Conservation (phyloP, 2,888 invertebrate genomes). For the Pharmacophagus antenor region DNA sequence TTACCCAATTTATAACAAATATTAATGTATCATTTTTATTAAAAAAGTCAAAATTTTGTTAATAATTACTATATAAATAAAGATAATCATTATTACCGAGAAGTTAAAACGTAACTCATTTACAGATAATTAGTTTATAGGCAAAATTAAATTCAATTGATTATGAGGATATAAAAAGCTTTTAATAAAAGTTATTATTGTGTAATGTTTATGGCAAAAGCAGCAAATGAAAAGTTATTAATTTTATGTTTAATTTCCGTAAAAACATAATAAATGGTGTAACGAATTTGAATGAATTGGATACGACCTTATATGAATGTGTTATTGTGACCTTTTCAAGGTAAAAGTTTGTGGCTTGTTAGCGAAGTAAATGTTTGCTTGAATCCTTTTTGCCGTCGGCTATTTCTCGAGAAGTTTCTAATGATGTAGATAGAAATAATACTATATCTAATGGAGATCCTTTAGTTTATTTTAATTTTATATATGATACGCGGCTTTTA, state of each 20-base stretch:
- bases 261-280: neutral
- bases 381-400: constrained; percentile 26
- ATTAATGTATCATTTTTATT: no score
- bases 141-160: no score
- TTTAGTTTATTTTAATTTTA: neutral
- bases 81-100: no score
- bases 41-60: no score
- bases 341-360: constrained; percentile 25
- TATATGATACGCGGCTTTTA: neutral
- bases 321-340: constrained; percentile 18
- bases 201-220: neutral
- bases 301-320: constrained; percentile 11
- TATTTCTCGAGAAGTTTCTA: constrained; percentile 27
- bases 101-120: no score
- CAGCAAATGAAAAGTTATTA: neutral
- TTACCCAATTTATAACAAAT: no score
- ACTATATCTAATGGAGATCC: no score
- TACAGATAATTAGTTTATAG: no score
- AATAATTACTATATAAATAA: no score
- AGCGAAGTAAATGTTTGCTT: constrained; percentile 19
- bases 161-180: neutral
- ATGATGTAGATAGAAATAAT: constrained; percentile 13
- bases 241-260: constrained; percentile 1
- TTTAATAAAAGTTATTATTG: neutral
- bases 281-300: neutral